A percentile compares a stretch with the other conserved stretches of the same genome.
Conservation (phyloP, 2,113 vertebrate species). For the Ailurus styani region DNA sequence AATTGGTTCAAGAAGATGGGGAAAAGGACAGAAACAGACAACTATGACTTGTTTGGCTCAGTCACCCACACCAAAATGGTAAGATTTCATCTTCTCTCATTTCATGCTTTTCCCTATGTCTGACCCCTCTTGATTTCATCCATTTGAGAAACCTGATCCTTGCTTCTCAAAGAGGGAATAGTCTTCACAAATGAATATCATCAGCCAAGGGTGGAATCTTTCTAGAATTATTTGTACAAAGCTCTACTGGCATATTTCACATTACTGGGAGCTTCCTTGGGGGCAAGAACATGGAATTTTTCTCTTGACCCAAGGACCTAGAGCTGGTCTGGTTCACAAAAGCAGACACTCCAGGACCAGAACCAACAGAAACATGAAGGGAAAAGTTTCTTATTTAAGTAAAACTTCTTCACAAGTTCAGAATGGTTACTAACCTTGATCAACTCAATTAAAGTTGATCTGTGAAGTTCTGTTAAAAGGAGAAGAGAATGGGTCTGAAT, state of each 20-base stretch:
- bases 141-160: not conserved
- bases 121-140: not conserved
- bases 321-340: not conserved
- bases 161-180: not conserved
- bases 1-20: not conserved
- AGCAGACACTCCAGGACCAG: not conserved
- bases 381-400: not conserved
- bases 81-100: not conserved
- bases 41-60: not conserved
- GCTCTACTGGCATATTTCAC: not conserved
- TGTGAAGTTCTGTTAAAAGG: not conserved
- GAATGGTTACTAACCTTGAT: not conserved
- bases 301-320: not conserved
- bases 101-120: not conserved
- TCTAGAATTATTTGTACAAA: not conserved
- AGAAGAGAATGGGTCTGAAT: not conserved
- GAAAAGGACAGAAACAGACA: not conserved
- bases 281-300: not conserved
- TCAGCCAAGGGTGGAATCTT: not conserved
- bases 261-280: not conserved
- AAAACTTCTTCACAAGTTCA: not conserved
- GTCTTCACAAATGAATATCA: not conserved
- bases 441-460: not conserved
- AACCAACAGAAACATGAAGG: not conserved
- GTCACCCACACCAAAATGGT: not conserved